Evolutionary conservation across 2,888 invertebrate genomes (phyloP).

Genomic region (Agrilus mali): DNA sequence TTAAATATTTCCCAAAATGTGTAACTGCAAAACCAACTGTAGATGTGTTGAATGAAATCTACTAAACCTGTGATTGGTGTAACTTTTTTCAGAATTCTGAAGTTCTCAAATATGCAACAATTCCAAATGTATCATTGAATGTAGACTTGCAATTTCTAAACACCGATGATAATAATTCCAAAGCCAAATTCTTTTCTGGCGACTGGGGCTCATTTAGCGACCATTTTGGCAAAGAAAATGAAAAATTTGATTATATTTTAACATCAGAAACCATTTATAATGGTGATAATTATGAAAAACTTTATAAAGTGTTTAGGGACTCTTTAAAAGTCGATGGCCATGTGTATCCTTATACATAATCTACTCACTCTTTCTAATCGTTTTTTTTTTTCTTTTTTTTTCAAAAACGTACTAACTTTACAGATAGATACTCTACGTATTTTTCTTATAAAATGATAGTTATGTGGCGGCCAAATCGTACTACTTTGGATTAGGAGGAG

Average conservation of each 20-base stretch:
- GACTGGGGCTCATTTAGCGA: slow-evolving; percentile 47
- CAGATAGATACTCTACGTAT: background rate
- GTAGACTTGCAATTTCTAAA: slow-evolving; percentile 21
- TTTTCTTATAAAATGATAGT: slow-evolving; percentile 21
- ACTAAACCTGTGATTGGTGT: background rate
- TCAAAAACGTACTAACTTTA: background rate
- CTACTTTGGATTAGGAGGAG: slow-evolving; percentile 94
- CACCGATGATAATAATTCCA: slow-evolving; percentile 32
- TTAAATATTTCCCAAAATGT: too few relatives aligned
- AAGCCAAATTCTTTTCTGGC: slow-evolving; percentile 45
- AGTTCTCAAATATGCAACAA: slow-evolving; percentile 66
- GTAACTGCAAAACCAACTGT: too few relatives aligned
- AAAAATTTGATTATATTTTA: slow-evolving; percentile 70
- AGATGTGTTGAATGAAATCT: too few relatives aligned
- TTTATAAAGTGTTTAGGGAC: slow-evolving; percentile 53
- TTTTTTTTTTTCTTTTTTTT: slow-evolving; percentile 1
- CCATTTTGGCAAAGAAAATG: slow-evolving; percentile 27
- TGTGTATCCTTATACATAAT: slow-evolving; percentile 41
- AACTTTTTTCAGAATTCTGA: slow-evolving; percentile 52
- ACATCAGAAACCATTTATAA: slow-evolving; percentile 93
- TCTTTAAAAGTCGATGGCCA: slow-evolving; percentile 49
- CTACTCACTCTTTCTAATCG: background rate
- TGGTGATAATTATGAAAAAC: slow-evolving; percentile 60
- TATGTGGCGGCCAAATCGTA: slow-evolving; percentile 80
- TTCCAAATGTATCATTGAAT: slow-evolving; percentile 68